Evolutionary conservation across 2,797 vertebrate species (phyloP).

Genomic region (Crenichthys baileyi): DNA sequence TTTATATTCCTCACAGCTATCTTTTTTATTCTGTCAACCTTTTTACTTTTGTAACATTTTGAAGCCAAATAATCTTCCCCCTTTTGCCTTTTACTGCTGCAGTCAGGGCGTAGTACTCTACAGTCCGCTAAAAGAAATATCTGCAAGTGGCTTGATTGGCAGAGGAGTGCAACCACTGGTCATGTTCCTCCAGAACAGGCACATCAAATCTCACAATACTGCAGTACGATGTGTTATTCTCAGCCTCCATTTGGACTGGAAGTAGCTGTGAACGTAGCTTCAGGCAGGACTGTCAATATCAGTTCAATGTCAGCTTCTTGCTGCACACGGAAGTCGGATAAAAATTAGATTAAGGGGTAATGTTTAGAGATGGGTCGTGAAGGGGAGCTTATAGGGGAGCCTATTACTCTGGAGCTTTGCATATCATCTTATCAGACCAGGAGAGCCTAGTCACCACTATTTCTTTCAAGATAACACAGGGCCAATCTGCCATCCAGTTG

Average conservation of each 20-base stretch:
- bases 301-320: slow-evolving; percentile 27
- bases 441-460: background rate
- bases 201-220: slow-evolving; percentile 12
- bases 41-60: background rate
- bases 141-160: slow-evolving; percentile 8
- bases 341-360: background rate
- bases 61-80: slow-evolving; percentile 6
- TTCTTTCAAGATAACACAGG: slow-evolving; percentile 2
- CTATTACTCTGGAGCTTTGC: slow-evolving; percentile 17
- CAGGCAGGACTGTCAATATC: slow-evolving; percentile 11
- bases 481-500: slow-evolving; percentile 17
- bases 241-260: slow-evolving; percentile 8
- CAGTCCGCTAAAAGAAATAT: slow-evolving; percentile 24
- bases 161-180: slow-evolving; percentile 14
- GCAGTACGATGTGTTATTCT: background rate
- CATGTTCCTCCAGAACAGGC: slow-evolving; percentile 21
- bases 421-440: slow-evolving; percentile 16
- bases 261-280: slow-evolving; percentile 15
- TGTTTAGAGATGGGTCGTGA: slow-evolving; percentile 19
- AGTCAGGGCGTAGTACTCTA: background rate
- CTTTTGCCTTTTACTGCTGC: slow-evolving; percentile 3
- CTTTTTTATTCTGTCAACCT: slow-evolving; percentile 23
- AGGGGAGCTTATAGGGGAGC: background rate
- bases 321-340: slow-evolving; percentile 15
- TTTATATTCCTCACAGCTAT: slow-evolving; percentile 17